Evolutionary conservation across 1,140 invertebrate genomes (phyloP).

Genomic region (Papilio polyxenes): DNA sequence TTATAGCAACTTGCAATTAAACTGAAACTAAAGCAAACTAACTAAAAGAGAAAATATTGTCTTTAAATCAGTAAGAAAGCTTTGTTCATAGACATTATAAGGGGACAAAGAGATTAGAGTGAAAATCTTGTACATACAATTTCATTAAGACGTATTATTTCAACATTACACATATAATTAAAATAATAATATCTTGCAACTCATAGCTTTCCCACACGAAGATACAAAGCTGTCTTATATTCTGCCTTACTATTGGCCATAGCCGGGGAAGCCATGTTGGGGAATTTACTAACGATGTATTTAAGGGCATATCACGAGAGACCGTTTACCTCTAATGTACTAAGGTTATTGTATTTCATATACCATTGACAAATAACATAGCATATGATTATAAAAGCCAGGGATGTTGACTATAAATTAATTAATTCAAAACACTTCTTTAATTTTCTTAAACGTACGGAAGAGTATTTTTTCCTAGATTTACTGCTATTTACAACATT

Average conservation of each 20-base stretch:
- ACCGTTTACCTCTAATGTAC: slow-evolving; percentile 19
- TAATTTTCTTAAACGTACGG: too few species aligned
- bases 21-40: too few species aligned
- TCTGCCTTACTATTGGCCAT: slow-evolving; percentile 49
- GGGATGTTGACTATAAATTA: too few species aligned
- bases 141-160: background rate
- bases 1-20: background rate
- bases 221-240: slow-evolving; percentile 48
- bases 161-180: background rate
- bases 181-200: slow-evolving; percentile 45
- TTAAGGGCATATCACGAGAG: slow-evolving; percentile 54
- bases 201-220: slow-evolving; percentile 63
- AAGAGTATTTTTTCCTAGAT: background rate
- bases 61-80: background rate
- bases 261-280: slow-evolving; percentile 64
- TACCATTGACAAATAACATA: background rate
- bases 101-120: background rate
- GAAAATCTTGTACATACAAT: background rate
- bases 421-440: too few species aligned
- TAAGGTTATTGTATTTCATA: background rate
- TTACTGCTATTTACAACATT: too few species aligned
- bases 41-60: background rate
- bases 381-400: background rate
- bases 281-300: slow-evolving; percentile 63
- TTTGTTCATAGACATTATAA: background rate